Percentiles rank a stretch among this genome's conserved stretches.
phyloP scores from a whole-genome alignment of 2,113 vertebrate genomes.

The Butorides virescens region DNA sequence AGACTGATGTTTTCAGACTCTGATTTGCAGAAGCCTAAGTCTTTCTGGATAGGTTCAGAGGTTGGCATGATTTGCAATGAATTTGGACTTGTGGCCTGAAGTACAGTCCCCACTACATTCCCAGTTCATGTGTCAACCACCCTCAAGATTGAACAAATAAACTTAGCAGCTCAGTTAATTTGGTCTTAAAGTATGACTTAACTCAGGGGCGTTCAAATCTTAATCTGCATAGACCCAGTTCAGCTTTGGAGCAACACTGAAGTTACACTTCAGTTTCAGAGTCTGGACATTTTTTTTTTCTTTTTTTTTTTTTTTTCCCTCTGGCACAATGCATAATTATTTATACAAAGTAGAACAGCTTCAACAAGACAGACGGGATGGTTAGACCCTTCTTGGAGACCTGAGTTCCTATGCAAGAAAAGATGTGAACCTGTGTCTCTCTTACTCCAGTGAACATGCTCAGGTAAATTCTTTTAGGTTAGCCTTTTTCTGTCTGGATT shows the following conservation, averaged over 20 bases:
- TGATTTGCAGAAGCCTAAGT: neutral
- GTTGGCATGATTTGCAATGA: neutral
- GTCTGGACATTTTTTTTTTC: neutral
- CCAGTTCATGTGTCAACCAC: neutral
- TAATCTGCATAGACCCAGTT: neutral
- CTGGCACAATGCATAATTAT: neutral
- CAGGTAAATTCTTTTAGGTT: neutral
- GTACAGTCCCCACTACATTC: neutral
- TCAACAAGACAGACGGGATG: neutral
- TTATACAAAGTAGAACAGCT: neutral
- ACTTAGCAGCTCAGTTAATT: neutral
- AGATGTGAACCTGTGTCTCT: neutral
- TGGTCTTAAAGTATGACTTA: neutral
- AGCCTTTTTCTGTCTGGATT: neutral
- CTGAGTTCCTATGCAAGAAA: neutral
- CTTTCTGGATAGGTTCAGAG: neutral
- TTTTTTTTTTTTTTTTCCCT: neutral
- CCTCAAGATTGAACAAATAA: neutral
- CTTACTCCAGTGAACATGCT: neutral
- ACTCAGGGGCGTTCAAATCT: neutral
- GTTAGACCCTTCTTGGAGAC: neutral
- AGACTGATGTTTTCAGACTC: neutral
- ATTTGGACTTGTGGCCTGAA: neutral
- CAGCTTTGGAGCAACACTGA: neutral
- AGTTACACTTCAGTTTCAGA: neutral